Evolutionary conservation across 2,888 invertebrate genomes (phyloP), one percentile per base, ranked within the genome.

Genomic region (Dasypogon diadema): DNA sequence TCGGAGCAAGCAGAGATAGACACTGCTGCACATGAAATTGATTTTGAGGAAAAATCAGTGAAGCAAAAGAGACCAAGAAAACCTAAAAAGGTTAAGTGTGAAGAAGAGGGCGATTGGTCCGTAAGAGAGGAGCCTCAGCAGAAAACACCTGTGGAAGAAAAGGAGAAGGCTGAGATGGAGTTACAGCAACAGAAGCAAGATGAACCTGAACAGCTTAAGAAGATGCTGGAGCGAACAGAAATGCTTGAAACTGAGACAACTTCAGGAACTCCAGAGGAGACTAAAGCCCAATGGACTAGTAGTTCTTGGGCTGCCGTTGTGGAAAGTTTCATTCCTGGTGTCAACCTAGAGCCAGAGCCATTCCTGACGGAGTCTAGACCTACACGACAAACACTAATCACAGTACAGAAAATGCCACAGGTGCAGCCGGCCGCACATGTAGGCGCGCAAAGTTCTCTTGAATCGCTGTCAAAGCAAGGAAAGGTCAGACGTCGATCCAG

Each of bases 391-490:
- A 8, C 42, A 12, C 5, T 54, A 21, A 54, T 54, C 2, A 54
- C 21, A 21, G 54, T 54, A 18, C 22, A 18, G 2, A 21, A 54
- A 54, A 21, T 54, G 8, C 8, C 6, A 10, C 5, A 10, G n/a
- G 5, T 12, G 4, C 26, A 54, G 1, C 54, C 75, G 14, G 2
- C 48, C n/a, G 21, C 18, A 16, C 72, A 73, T 54, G 16, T 72
- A 2, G 81, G 80, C 54, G 77, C 75, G 26, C 88, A 88, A 81
- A 88, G 88, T 5, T 88, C 88, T 80, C 87, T 88, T 6, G 76
- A 76, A 78, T 70, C 42, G 16, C 0, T 75, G 18, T 68, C 60
- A 2, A 77, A 74, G 21, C 74, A 63, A 18, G 70, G 48, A 56
- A 76, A 76, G 54, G 58, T 26, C 2, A 24, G 68, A 24, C 34